Base-by-base conservation (phyloP, 2,113 vertebrate genomes). In the Lasiurus cinereus region DNA sequence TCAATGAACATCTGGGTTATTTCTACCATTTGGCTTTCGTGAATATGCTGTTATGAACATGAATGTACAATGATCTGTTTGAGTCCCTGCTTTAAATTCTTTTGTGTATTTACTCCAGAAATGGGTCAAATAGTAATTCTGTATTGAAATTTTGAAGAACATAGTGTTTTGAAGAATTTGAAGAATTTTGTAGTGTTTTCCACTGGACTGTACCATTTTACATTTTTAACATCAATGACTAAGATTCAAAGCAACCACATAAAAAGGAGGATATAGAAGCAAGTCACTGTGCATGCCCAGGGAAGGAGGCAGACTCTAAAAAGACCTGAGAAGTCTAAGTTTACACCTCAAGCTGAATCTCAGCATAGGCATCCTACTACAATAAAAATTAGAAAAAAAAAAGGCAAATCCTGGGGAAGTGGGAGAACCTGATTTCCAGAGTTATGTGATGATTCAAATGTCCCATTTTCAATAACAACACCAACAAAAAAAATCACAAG, bases 121-220 rank as follows among this genome's bases (percentile, higher is more conserved):
- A n/a, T 36, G 1, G 21, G 21, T 88, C 14, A 85, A 43, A 54
- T 77, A 29, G 72, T 85, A 77, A 46, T 92, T 46, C 66, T 48
- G 1, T 82, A 82, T 48, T 62, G 33, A 82, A 66, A 54, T 92
- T 84, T 92, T 67, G 46, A 92, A 48, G 33, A 83, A 64, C 59
- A 11, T 62, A 62, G 59, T 59, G 21, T 59, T 56, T 59, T 56
- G 54, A 21, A 56, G 16, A 31, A 54, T 54, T 56, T 56, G 54
- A 56, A 56, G 16, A n/a, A 59, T 59, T 59, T n/a, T 12, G 2
- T 74, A 62, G 33, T 39, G 21, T 52, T 84, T 84, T 84, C 56
- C 46, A 10, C 6, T 76, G 27, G 14, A 67, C 52, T 87, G 3
- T 14, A 31, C 24, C 3, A 50, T 72, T 59, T 80, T 59, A 72